Evolutionary conservation across 2,888 invertebrate genomes (phyloP).

Genomic region (Pyrgus malvae): DNA sequence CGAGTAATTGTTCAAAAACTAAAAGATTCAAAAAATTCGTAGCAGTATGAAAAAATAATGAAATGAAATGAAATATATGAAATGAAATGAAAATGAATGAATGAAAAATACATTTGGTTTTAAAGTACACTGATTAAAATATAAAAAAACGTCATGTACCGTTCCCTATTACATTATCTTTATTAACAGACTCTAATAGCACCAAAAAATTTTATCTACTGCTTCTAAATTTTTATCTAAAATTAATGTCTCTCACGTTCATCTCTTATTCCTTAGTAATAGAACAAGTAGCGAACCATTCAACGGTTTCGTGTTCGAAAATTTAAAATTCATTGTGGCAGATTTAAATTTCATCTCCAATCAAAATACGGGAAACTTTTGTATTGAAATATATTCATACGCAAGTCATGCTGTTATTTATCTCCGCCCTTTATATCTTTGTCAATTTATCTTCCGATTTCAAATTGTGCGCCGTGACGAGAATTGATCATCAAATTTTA

Average conservation of each 20-base stretch:
- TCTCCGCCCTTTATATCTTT: not conserved
- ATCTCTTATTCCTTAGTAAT: not conserved
- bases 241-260: too few relatives aligned
- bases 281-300: not conserved
- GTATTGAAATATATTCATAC: conserved; percentile 11
- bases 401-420: conserved; percentile 16
- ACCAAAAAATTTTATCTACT: too few relatives aligned
- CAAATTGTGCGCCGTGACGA: not conserved
- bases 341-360: conserved; percentile 11
- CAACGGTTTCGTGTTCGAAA: not conserved
- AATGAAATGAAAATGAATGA: too few relatives aligned
- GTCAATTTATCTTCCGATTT: not conserved
- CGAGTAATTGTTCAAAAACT: not conserved
- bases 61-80: too few relatives aligned
- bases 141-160: too few relatives aligned
- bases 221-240: too few relatives aligned
- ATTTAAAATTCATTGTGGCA: conserved; percentile 6
- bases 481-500: conserved; percentile 10
- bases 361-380: conserved; percentile 3
- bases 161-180: too few relatives aligned
- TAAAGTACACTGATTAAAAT: too few relatives aligned
- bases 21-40: too few relatives aligned
- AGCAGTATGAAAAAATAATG: too few relatives aligned
- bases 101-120: too few relatives aligned
- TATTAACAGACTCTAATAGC: too few relatives aligned